Evolutionary conservation across 2,113 vertebrate species (phyloP), one percentile per base, ranked within the genome.

Genomic region (Phalacrocorax aristotelis): DNA sequence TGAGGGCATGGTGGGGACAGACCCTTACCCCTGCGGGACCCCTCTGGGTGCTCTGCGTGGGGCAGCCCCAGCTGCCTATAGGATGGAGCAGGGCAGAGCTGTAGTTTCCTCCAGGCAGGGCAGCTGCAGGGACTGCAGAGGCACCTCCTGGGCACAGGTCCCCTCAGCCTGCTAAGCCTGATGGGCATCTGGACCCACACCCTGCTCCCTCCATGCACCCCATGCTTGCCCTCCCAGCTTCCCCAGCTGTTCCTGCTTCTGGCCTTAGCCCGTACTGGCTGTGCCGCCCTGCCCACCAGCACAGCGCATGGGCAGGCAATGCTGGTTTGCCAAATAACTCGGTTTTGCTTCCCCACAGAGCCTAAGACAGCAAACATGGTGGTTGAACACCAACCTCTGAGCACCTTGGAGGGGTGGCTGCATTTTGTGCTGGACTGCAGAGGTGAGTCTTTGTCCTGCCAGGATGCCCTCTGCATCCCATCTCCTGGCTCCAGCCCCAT

Each of bases 21-120:
- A 64, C 3, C 27, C 61, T 16, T 3, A 1, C 23, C 40, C 10
- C 44, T 21, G 44, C 0, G 1, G 44, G n/a, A 48, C 42, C 11
- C n/a, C 19, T 58, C 26, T 18, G 22, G 7, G 36, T 81, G 38
- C 58, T 61, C n/a, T 27, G 36, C 9, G 8, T 1, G 1, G 15
- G 36, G 15, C 72, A 65, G 54, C 3, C 32, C 15, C 80, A 49
- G 46, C 16, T 62, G 25, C 40, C 32, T 1, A 0, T 0, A 10
- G 69, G 54, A 38, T 1, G 7, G 11, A 34, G 14, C 4, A 38
- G 32, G 62, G 61, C 40, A 83, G 36, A 83, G 7, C 10, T 1
- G 3, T 1, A 0, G 12, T 7, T 5, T 79, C 18, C 46, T 64
- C 29, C 54, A 64, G 34, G 32, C 49, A 9, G 58, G 26, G 55